Evolutionary conservation across 2,797 vertebrate genomes (phyloP), one percentile per base, ranked within the genome.

Genomic region (Margarornis squamiger): DNA sequence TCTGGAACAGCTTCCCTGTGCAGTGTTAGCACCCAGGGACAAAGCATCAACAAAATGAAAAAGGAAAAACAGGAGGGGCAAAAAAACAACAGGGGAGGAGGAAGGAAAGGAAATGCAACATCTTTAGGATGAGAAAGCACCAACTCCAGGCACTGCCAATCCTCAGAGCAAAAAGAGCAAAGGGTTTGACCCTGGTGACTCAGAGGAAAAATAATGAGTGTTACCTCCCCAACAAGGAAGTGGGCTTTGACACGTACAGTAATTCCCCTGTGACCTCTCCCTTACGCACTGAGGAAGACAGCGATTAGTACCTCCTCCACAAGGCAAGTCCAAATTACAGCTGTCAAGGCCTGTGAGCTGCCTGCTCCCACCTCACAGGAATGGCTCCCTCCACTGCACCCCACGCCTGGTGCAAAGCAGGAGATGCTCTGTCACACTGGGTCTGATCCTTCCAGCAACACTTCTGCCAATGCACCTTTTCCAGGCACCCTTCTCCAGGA

Each of bases 181-280:
- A 92, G 71, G 91, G 36, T 91, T 94, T 86, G 91, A 93, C 91
- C 92, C 54, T 3, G 34, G 70, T 94, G 95, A 96, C 91, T 93
- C 93, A 90, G 77, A 80, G 62, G 41, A 74, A 77, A 46, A 86
- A 90, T 61, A 74, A 77, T 4, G 62, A 86, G 59, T 4, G 23
- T 57, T 43, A 41, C 86, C 90, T 94, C 88, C 86, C n/a, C 70
- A 51, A 23, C n/a, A 20, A 78, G 93, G 96, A 95, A 96, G 83
- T 26, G 34, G 86, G 94, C 72, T 96, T 14, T 2, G 22, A 63
- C 91, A 91, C 30, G 5, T 62, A 30, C 73, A 58, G 49, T 51
- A 76, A 80, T 43, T 55, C 66, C 91, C 78, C 62, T 46, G 82
- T 84, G 90, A 93, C 88, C 93, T 90, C 94, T 95, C 79, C 72